Evolutionary conservation across 2,888 invertebrate species (phyloP).

Genomic region (Drosophila picticornis): DNA sequence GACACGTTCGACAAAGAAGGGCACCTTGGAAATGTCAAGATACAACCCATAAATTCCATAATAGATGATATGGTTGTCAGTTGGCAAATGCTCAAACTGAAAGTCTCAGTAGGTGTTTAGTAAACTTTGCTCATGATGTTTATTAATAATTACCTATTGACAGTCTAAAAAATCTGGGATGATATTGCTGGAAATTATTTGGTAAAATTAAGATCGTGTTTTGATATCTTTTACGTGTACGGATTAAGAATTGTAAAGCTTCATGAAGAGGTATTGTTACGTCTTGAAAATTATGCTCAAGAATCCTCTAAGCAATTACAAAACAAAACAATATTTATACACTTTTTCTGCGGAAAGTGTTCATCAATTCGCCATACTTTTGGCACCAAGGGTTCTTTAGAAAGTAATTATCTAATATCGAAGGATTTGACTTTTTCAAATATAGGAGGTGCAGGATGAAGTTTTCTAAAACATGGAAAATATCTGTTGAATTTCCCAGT

Average conservation of each 20-base stretch:
- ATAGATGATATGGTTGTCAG: conserved; percentile 4
- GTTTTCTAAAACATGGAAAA: too few relatives aligned
- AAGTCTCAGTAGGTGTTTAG: not conserved
- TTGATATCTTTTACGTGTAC: too few relatives aligned
- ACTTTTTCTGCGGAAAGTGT: not conserved
- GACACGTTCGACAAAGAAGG: conserved; percentile 43
- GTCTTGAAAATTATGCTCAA: not conserved
- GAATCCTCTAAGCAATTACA: too few relatives aligned
- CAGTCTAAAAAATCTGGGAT: not conserved
- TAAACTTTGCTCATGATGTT: not conserved
- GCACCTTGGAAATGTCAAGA: not conserved
- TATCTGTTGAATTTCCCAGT: too few relatives aligned
- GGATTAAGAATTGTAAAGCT: not conserved
- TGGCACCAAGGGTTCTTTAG: not conserved
- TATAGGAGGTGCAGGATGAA: too few relatives aligned
- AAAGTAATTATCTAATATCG: not conserved
- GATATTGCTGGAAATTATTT: not conserved
- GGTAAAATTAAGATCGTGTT: not conserved
- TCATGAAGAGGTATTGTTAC: not conserved
- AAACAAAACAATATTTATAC: not conserved
- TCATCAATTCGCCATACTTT: not conserved
- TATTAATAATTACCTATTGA: not conserved
- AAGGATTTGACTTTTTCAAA: too few relatives aligned
- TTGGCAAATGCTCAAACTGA: not conserved
- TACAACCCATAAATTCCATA: conserved; percentile 32